Percentiles rank a stretch among this genome's conserved stretches.
These are phyloP conservation scores for Stigmatopora nigra DNA, from an alignment of 2,113 vertebrate genomes.

Conservation along the genomic window DNA sequence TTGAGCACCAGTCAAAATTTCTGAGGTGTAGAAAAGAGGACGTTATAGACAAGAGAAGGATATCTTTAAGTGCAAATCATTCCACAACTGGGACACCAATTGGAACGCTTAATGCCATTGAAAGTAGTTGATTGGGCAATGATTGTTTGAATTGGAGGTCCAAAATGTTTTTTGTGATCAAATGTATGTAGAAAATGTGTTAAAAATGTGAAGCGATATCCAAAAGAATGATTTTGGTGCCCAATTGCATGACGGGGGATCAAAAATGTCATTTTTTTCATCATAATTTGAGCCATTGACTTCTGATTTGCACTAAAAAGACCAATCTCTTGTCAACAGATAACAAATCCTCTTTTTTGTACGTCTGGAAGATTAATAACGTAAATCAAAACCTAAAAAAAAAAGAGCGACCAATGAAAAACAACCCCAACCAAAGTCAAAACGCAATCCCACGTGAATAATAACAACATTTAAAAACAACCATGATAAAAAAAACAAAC, in stretches of 20 bases:
- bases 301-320: no score
- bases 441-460: slow-evolving; percentile 67
- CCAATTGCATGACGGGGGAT: background rate
- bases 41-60: slow-evolving; percentile 31
- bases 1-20: slow-evolving; percentile 57
- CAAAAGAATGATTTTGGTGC: background rate
- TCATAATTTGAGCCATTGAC: background rate
- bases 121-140: no score
- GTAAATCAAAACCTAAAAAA: slow-evolving; percentile 6
- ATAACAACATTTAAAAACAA: slow-evolving; percentile 69
- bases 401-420: slow-evolving; percentile 56
- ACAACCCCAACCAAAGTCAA: slow-evolving; percentile 44
- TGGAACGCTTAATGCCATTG: no score
- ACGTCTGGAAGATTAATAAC: slow-evolving; percentile 50
- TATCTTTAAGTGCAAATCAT: background rate
- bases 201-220: background rate
- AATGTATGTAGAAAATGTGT: background rate
- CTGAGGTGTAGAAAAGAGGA: slow-evolving; percentile 34
- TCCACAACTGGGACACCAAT: no score
- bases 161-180: background rate
- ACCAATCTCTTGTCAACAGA: slow-evolving; percentile 19
- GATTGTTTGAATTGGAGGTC: background rate
- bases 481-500: slow-evolving; percentile 64
- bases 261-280: background rate
- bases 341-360: slow-evolving; percentile 48